Percentiles rank a stretch among this genome's conserved stretches.
Conservation (phyloP, 2,113 vertebrate species). For the Dolichotis patagonum region DNA sequence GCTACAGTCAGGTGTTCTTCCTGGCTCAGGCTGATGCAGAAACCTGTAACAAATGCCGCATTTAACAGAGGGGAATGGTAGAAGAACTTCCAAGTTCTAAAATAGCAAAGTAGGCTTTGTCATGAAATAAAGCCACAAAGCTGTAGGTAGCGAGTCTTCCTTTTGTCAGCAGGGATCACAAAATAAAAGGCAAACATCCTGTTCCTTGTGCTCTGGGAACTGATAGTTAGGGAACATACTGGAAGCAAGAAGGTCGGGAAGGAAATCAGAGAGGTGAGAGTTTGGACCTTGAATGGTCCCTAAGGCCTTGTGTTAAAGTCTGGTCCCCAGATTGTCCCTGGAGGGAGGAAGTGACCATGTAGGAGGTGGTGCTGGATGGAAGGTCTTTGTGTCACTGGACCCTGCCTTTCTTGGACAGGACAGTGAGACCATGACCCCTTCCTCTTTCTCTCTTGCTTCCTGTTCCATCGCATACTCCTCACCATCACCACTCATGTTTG, state of each 20-base stretch:
- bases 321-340: background rate
- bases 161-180: background rate
- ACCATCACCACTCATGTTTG: background rate
- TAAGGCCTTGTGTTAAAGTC: background rate
- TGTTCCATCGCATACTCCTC: background rate
- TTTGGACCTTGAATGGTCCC: background rate
- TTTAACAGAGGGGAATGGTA: background rate
- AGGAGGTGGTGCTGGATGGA: too few relatives aligned
- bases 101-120: background rate
- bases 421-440: background rate
- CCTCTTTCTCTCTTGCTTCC: background rate
- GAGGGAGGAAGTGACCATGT: too few relatives aligned
- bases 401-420: background rate
- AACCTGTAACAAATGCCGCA: background rate
- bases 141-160: too few relatives aligned
- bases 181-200: background rate
- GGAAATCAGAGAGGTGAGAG: background rate
- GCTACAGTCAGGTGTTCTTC: background rate
- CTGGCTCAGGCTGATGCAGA: background rate
- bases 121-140: background rate
- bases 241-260: background rate
- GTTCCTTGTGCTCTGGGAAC: background rate
- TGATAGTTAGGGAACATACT: rapidly evolving
- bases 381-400: background rate
- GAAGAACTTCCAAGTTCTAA: background rate